A percentile compares a stretch with the other conserved stretches of the same genome.
Evolutionary conservation across 2,113 vertebrate species (phyloP).

Genomic region (Sander lucioperca): DNA sequence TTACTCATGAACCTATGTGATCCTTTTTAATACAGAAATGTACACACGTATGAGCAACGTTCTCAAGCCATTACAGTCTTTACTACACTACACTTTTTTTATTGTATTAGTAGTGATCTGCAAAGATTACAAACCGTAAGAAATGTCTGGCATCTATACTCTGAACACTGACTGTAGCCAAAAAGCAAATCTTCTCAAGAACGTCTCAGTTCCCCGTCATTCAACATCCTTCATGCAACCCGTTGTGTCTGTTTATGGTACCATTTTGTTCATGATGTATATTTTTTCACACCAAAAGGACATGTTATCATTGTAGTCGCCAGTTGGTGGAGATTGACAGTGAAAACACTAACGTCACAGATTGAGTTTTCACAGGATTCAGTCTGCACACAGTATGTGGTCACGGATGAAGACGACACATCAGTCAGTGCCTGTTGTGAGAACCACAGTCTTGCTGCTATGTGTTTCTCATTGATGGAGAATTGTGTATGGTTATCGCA

Average conservation of each 20-base stretch:
- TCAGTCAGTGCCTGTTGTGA: slow-evolving; percentile 44
- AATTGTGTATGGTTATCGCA: slow-evolving; percentile 72
- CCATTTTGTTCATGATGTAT: slow-evolving; percentile 58
- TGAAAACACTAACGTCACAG: slow-evolving; percentile 6
- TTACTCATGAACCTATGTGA: slow-evolving; percentile 4
- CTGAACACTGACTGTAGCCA: slow-evolving; percentile 64
- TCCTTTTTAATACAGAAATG: slow-evolving; percentile 61
- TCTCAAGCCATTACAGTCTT: slow-evolving; percentile 28
- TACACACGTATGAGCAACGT: slow-evolving; percentile 28
- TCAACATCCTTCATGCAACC: slow-evolving; percentile 44
- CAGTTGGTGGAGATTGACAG: slow-evolving; percentile 21
- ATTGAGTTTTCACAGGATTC: slow-evolving; percentile 48
- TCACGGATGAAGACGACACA: slow-evolving; percentile 12
- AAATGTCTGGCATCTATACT: slow-evolving; percentile 10
- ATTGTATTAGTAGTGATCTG: slow-evolving; percentile 18
- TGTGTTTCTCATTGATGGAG: slow-evolving; percentile 72
- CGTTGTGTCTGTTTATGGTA: slow-evolving; percentile 16
- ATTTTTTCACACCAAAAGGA: slow-evolving; percentile 14
- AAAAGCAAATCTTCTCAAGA: slow-evolving; percentile 24
- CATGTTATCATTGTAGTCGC: slow-evolving; percentile 8
- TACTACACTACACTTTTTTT: slow-evolving; percentile 3
- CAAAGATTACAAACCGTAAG: slow-evolving; percentile 15
- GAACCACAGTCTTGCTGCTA: slow-evolving; percentile 61
- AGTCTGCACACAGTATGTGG: slow-evolving; percentile 55
- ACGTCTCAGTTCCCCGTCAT: slow-evolving; percentile 2